These are phyloP conservation scores for Drosophila fungiperda DNA, from an alignment of 2,888 invertebrate genomes.

Conservation along the genomic window DNA sequence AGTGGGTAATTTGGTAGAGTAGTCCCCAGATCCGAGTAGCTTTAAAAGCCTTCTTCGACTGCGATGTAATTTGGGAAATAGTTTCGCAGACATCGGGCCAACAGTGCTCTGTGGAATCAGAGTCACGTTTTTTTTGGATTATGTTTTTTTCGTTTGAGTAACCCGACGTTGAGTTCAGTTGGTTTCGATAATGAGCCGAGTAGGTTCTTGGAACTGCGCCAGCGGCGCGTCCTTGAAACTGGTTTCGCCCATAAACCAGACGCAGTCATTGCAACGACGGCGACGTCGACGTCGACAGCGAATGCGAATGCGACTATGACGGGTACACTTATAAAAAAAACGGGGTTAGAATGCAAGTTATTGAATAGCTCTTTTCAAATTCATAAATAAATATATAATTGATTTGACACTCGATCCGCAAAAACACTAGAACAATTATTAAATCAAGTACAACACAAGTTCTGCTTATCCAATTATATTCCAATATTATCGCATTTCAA, in stretches of 20 bases:
- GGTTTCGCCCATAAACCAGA: constrained; percentile 70
- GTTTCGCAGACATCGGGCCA: constrained; percentile 22
- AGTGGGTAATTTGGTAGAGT: neutral
- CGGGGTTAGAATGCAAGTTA: neutral
- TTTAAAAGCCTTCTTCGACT: constrained; percentile 38
- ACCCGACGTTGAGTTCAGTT: constrained; percentile 2
- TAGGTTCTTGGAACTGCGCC: constrained; percentile 75
- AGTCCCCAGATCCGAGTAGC: constrained; percentile 2
- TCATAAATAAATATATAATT: neutral
- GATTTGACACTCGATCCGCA: neutral
- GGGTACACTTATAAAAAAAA: constrained; percentile 1
- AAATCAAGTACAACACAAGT: neutral
- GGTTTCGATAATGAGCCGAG: constrained; percentile 58
- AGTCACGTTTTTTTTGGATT: constrained; percentile 61
- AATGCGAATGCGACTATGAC: constrained; percentile 4
- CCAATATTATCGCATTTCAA: neutral
- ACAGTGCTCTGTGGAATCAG: constrained; percentile 39
- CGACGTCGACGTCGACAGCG: constrained; percentile 6
- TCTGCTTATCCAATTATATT: too few relatives aligned
- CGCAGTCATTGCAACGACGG: constrained; percentile 37
- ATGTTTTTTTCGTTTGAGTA: neutral
- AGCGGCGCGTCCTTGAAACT: constrained; percentile 74
- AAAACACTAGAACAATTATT: neutral
- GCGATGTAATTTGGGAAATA: constrained; percentile 60
- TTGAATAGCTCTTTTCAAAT: neutral